phyloP scores from a whole-genome alignment of 1,140 invertebrate genomes.

The Drosophila pachea region DNA sequence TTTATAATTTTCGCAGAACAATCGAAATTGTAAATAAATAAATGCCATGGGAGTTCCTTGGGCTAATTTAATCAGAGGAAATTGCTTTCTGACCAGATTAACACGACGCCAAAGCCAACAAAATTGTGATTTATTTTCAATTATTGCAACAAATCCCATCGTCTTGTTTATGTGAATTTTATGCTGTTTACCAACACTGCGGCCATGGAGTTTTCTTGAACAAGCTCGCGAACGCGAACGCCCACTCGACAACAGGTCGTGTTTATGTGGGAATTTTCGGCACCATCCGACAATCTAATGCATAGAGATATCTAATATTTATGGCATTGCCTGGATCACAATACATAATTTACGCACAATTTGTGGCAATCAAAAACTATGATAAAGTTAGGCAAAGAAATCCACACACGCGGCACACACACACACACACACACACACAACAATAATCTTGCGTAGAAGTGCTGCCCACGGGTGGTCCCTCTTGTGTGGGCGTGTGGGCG shows the following conservation, averaged over 20 bases:
- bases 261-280: conserved; percentile 20
- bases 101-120: not conserved
- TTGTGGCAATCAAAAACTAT: conserved; percentile 69
- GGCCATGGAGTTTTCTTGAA: conserved; percentile 14
- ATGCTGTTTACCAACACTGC: conserved; percentile 22
- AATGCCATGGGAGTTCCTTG: not conserved
- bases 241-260: conserved; percentile 26
- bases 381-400: conserved; percentile 44
- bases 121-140: conserved; percentile 44
- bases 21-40: not conserved
- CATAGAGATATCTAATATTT: conserved; percentile 9
- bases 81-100: not conserved
- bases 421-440: not conserved
- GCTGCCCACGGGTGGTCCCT: conserved; percentile 31
- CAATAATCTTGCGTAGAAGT: conserved; percentile 9
- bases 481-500: conserved; percentile 23
- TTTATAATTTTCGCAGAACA: not conserved
- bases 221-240: not conserved
- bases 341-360: conserved; percentile 62
- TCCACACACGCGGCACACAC: conserved; percentile 22
- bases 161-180: conserved; percentile 17
- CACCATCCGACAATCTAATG: conserved; percentile 24
- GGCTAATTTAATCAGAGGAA: not conserved
- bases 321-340: conserved; percentile 28
- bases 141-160: conserved; percentile 18